Conservation (phyloP, 2,113 vertebrate species). For the Fulica atra region DNA sequence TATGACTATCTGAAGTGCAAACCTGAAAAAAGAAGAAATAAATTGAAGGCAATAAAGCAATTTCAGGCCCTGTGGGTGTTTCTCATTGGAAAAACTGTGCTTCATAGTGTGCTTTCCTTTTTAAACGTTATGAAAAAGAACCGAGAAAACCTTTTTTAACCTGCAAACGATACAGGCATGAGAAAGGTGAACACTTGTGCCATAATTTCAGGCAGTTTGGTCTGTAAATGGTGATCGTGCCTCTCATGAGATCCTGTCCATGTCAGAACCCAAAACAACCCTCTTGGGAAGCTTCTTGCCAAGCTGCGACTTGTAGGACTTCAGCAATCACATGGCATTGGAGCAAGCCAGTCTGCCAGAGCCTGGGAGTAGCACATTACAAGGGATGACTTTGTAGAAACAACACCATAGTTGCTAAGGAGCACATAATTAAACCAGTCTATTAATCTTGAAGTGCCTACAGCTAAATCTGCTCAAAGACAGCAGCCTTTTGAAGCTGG, state of each 20-base stretch:
- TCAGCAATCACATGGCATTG: fast-evolving
- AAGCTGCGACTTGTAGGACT: neutral
- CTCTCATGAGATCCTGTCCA: neutral
- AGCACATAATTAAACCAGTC: constrained; percentile 19
- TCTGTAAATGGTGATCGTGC: neutral
- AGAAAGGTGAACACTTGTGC: neutral
- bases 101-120: neutral
- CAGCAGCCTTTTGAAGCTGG: constrained; percentile 20
- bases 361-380: neutral
- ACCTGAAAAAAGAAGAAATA: neutral
- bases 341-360: neutral
- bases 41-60: neutral
- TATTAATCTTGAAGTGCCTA: constrained; percentile 26
- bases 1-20: neutral
- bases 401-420: neutral
- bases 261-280: neutral
- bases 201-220: neutral
- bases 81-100: neutral
- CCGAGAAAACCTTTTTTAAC: neutral
- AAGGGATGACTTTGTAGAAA: neutral
- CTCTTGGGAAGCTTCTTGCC: neutral
- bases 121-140: neutral
- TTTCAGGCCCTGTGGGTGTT: neutral
- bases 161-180: no score
- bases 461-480: constrained; percentile 22